phyloP scores from a whole-genome alignment of 1,140 invertebrate species.

The Lordiphosa mommai region DNA sequence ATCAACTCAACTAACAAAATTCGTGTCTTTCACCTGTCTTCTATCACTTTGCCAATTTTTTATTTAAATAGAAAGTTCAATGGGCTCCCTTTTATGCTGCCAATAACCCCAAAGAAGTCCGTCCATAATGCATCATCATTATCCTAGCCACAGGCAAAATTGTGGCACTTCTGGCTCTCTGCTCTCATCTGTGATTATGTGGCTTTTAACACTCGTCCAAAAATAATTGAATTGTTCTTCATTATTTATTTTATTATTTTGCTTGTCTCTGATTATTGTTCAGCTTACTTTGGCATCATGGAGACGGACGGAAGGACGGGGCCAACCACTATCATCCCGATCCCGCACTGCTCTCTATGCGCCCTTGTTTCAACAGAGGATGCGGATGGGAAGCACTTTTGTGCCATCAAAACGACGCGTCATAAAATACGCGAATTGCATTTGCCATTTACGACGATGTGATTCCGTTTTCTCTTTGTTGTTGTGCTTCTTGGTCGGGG shows the following conservation, averaged over 20 bases:
- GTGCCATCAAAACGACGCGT: conserved; percentile 71
- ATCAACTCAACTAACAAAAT: too few species aligned
- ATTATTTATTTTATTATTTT: conserved; percentile 78
- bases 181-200: conserved; percentile 41
- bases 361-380: conserved; percentile 41
- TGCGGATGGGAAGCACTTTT: conserved; percentile 59
- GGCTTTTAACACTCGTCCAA: conserved; percentile 58
- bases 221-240: conserved; percentile 76
- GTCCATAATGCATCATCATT: conserved; percentile 63
- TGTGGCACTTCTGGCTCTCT: conserved; percentile 4
- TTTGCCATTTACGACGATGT: conserved; percentile 77
- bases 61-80: neutral
- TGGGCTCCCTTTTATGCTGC: neutral
- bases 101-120: conserved; percentile 14
- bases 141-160: conserved; percentile 31
- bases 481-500: conserved; percentile 28
- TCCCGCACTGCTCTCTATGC: conserved; percentile 14
- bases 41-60: too few species aligned
- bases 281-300: conserved; percentile 45
- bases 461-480: conserved; percentile 54
- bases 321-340: conserved; percentile 35
- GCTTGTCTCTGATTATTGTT: conserved; percentile 72
- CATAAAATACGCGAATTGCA: conserved; percentile 79
- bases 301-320: conserved; percentile 17
- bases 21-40: too few species aligned